Evolutionary conservation across 64 coral and sea anemone species (phyloP), one percentile per base, ranked within the genome.

Genomic region (Cladopsammia gracilis): DNA sequence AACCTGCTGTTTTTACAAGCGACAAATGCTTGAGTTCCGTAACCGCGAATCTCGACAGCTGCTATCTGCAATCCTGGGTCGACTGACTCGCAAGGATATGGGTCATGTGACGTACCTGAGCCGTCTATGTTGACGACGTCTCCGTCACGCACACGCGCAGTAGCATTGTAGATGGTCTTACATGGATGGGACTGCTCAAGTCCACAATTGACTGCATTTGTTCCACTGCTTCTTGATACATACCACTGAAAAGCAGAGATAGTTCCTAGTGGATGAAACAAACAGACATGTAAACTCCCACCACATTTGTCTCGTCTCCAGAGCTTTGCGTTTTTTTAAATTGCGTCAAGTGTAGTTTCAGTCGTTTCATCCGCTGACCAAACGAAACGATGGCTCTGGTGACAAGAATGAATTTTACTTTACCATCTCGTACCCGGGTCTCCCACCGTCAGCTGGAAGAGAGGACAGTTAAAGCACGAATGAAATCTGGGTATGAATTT

Each of bases 81-180:
- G 9, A 11, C 7, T 1, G 34, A 34, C 34, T 78, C 69, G 44
- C 89, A 90, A 3, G 50, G 76, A 47, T 90, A 90, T 45, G 89
- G 89, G 50, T 90, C 76, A 71, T 62, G 64, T 57, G 51, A 46
- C 49, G 89, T 82, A 3, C 57, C 76, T 13, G 22, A 14, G 6
- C 89, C 89, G 10, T 90, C 89, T 12, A 90, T 71, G 56, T 71
- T 59, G 77, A 90, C 82, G 64, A 90, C 50, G 77, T 90, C 89
- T 48, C 50, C 26, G 1, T 15, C 53, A 2, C 43, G n/a, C 5
- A 62, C 76, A 23, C 15, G 60, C 61, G 77, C 14, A 53, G 15
- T 43, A n/a, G 60, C 49, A 56, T 54, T 58, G 5, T 65, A 11
- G n/a, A 90, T 66, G 48, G 24, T 53, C 61, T 72, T 90, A 48